A percentile compares a stretch with the other conserved stretches of the same genome.
Conservation (phyloP, 2,113 vertebrate species). For the Burhinus oedicnemus region DNA sequence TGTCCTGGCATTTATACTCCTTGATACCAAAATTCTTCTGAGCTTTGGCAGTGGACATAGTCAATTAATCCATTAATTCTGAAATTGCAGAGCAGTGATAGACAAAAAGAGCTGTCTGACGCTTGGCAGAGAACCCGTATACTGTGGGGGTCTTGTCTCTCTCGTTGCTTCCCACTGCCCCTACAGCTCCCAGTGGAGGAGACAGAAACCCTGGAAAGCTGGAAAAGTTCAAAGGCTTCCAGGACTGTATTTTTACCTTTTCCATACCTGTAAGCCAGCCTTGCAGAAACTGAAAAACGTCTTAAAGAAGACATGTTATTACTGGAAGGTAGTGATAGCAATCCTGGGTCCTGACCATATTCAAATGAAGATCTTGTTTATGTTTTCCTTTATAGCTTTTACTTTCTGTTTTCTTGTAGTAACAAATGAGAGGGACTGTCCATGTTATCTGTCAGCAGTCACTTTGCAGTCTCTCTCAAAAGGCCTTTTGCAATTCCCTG, state of each 20-base stretch:
- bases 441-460: not conserved
- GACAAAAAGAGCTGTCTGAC: not conserved
- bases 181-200: not conserved
- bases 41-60: not conserved
- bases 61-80: not conserved
- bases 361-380: not conserved
- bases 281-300: not conserved
- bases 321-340: not conserved
- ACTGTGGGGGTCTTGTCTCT: not conserved
- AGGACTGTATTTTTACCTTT: not conserved
- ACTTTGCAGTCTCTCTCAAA: not conserved
- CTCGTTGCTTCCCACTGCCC: not conserved
- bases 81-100: not conserved
- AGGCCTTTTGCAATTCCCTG: not conserved
- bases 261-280: not conserved
- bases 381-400: not conserved
- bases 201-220: not conserved
- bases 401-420: not conserved
- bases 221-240: not conserved
- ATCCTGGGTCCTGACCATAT: not conserved
- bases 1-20: not conserved
- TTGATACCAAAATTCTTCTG: not conserved
- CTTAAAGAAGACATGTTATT: not conserved
- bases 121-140: not conserved
- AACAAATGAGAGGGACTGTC: not conserved